Evolutionary conservation across 2,113 vertebrate species (phyloP).

Genomic region (Felis catus): DNA sequence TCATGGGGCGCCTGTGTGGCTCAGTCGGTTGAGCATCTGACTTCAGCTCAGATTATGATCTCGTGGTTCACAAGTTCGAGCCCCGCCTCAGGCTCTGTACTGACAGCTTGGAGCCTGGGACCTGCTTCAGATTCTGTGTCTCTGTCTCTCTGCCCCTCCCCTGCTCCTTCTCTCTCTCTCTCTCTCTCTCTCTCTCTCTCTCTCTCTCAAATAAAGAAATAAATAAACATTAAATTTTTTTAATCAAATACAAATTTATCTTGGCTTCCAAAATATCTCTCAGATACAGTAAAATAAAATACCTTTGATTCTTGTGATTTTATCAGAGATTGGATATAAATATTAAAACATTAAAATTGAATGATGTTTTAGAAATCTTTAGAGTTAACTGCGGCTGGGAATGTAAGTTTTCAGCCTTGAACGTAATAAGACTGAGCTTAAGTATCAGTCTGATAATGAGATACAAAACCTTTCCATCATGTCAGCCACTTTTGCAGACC

Average conservation of each 20-base stretch:
- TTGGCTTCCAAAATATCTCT: not conserved
- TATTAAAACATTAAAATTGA: not conserved
- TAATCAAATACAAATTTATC: not conserved
- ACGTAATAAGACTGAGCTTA: not conserved
- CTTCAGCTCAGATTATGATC: too few relatives aligned
- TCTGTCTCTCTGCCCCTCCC: too few relatives aligned
- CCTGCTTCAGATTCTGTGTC: too few relatives aligned
- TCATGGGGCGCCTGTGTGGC: too few relatives aligned
- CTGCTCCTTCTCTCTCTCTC: too few relatives aligned
- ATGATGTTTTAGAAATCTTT: not conserved
- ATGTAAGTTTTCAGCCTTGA: not conserved
- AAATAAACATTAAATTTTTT: too few relatives aligned
- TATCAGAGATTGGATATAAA: not conserved
- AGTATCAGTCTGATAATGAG: not conserved
- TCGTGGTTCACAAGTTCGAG: too few relatives aligned
- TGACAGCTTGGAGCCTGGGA: too few relatives aligned
- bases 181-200: too few relatives aligned
- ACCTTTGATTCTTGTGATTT: slow-evolving; percentile 10
- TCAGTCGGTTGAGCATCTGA: too few relatives aligned
- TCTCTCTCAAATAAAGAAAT: too few relatives aligned
- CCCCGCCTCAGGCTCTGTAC: too few relatives aligned
- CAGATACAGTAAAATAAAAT: not conserved
- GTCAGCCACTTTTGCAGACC: not conserved
- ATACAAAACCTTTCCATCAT: not conserved
- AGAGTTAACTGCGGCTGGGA: not conserved